Evolutionary conservation across 2,888 invertebrate genomes (phyloP).

Genomic region (Amiota mariae): DNA sequence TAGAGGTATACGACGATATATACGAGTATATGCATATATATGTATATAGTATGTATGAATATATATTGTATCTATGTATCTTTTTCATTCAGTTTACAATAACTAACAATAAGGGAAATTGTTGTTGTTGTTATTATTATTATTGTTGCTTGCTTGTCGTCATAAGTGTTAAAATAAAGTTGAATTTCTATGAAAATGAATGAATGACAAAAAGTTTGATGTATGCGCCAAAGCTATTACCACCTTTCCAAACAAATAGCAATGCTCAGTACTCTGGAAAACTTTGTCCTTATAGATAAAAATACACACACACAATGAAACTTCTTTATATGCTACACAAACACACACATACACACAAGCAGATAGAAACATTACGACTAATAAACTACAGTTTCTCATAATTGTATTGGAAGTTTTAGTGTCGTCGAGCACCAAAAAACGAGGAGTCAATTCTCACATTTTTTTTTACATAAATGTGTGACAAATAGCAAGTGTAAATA

Average conservation of each 20-base stretch:
- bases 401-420: too few species aligned
- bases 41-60: too few species aligned
- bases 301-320: neutral
- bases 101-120: neutral
- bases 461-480: neutral
- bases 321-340: neutral
- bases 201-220: constrained; percentile 15
- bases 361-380: neutral
- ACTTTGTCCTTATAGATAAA: constrained; percentile 24
- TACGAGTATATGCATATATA: neutral
- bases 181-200: neutral
- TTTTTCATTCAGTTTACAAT: neutral
- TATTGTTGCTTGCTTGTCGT: too few species aligned
- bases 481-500: constrained; percentile 6
- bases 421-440: too few species aligned
- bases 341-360: neutral
- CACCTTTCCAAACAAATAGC: constrained; percentile 19
- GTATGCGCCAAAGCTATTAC: constrained; percentile 16
- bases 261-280: neutral
- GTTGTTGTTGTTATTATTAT: too few species aligned
- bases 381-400: too few species aligned
- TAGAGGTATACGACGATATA: neutral
- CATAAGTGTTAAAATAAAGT: neutral
- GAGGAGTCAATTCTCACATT: too few species aligned
- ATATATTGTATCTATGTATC: neutral